Evolutionary conservation across 1,140 invertebrate genomes (phyloP).

Genomic region (Drosophila nikananu): DNA sequence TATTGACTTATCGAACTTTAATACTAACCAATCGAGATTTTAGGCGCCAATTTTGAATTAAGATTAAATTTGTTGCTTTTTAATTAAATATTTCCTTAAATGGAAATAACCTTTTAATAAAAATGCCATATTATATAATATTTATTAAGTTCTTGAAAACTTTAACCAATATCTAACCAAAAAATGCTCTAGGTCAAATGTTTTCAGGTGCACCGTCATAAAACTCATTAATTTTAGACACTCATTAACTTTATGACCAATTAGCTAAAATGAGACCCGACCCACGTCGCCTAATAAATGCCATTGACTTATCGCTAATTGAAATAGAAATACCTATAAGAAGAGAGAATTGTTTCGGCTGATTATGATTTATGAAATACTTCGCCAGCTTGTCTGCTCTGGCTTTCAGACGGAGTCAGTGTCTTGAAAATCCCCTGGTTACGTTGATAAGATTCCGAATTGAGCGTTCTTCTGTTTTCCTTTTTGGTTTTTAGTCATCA

Average conservation of each 20-base stretch:
- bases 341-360: not conserved
- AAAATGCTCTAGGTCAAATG: not conserved
- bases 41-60: not conserved
- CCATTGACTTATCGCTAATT: conserved; percentile 14
- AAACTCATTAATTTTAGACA: conserved; percentile 15
- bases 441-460: conserved; percentile 32
- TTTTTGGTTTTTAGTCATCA: conserved; percentile 31
- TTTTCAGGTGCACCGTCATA: not conserved
- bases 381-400: conserved; percentile 40
- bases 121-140: not conserved
- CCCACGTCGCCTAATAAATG: conserved; percentile 12
- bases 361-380: conserved; percentile 49
- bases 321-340: conserved; percentile 2
- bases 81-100: too few relatives aligned
- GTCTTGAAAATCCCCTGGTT: conserved; percentile 45
- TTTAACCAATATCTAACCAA: not conserved
- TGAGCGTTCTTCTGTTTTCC: conserved; percentile 16
- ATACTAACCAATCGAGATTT: not conserved
- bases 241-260: conserved; percentile 13
- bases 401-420: conserved; percentile 12
- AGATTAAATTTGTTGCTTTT: too few relatives aligned
- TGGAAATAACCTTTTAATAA: not conserved
- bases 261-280: conserved; percentile 1
- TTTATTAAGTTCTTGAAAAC: not conserved
- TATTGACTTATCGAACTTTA: not conserved